phyloP scores from a whole-genome alignment of 2,113 vertebrate species.

The Gadus chalcogrammus region DNA sequence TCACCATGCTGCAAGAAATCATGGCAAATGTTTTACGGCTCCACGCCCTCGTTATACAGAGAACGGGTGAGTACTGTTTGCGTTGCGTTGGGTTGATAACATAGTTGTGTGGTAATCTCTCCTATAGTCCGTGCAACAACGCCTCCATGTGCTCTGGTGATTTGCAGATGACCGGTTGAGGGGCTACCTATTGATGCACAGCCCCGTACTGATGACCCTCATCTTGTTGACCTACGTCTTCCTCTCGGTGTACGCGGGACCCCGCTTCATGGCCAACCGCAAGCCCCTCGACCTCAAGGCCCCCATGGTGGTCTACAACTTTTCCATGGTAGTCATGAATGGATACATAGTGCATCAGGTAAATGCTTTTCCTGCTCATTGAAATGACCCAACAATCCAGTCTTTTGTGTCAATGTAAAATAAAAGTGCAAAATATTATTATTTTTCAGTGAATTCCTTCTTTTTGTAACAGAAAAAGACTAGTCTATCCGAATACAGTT shows the following conservation, averaged over 20 bases:
- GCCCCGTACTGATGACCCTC: constrained; percentile 78
- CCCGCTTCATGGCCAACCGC: constrained; percentile 90
- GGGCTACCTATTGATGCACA: constrained; percentile 87
- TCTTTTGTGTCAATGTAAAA: neutral
- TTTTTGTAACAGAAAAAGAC: neutral
- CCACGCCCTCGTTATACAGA: constrained; percentile 75
- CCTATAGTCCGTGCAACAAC: neutral
- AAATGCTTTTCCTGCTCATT: constrained; percentile 33
- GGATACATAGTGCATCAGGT: constrained; percentile 94
- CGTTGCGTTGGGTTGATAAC: neutral
- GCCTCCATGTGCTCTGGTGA: neutral
- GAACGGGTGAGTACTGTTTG: constrained; percentile 74
- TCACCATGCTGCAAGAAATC: constrained; percentile 78
- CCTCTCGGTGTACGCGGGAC: constrained; percentile 83
- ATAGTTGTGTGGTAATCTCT: neutral
- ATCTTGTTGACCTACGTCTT: constrained; percentile 84
- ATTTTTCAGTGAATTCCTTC: neutral
- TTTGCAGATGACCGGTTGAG: constrained; percentile 81
- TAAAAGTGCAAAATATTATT: too few relatives aligned
- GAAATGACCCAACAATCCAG: too few relatives aligned
- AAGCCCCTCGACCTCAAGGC: constrained; percentile 85
- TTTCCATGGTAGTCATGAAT: constrained; percentile 86
- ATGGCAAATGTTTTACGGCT: constrained; percentile 64
- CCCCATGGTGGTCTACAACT: constrained; percentile 92
- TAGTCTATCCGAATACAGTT: neutral